A percentile compares a stretch with the other conserved stretches of the same genome.
Evolutionary conservation across 2,113 vertebrate species (phyloP).

Genomic region (Pongo pygmaeus): DNA sequence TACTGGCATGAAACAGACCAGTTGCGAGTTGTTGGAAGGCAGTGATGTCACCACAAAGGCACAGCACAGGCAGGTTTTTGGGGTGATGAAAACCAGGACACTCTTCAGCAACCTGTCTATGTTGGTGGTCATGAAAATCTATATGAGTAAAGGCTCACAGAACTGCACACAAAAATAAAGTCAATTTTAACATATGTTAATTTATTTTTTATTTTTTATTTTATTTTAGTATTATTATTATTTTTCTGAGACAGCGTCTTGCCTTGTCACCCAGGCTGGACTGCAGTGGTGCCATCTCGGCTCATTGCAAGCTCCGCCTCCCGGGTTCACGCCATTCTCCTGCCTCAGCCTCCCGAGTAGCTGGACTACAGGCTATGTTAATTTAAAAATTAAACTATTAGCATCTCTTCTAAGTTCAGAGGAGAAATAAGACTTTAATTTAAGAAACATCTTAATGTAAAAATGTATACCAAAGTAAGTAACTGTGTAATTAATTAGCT

Average conservation of each 20-base stretch:
- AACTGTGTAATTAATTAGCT: background rate
- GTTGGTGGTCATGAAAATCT: background rate
- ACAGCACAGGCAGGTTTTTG: background rate
- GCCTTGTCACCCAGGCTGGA: no score
- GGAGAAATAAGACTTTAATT: background rate
- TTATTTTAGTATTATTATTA: no score
- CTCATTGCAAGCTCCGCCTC: no score
- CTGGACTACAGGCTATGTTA: no score
- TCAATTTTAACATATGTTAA: background rate
- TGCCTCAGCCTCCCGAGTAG: no score
- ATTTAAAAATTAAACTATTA: slow-evolving; percentile 1
- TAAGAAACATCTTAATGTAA: background rate
- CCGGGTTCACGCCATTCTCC: no score
- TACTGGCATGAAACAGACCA: background rate
- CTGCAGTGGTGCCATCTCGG: no score
- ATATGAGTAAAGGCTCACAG: background rate
- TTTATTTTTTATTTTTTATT: background rate
- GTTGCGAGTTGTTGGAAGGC: background rate
- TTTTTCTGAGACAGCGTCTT: no score
- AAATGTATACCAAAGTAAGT: background rate
- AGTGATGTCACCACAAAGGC: background rate
- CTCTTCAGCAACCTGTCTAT: background rate
- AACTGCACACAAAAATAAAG: background rate
- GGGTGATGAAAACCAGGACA: background rate
- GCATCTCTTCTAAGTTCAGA: background rate